Conservation (phyloP, 2,888 invertebrate species). For the Amiota mariae region DNA sequence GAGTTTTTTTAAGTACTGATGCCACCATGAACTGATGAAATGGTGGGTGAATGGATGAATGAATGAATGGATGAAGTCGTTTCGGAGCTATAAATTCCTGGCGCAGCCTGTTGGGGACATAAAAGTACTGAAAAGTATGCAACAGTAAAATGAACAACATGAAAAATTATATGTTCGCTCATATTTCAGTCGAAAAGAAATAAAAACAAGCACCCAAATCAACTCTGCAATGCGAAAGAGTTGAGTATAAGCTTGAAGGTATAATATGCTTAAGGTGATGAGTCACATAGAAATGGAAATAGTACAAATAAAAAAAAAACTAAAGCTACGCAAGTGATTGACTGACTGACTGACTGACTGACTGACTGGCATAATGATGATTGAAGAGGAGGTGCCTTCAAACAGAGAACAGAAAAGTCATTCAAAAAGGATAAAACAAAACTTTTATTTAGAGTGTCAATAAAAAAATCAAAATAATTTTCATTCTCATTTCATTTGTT, state of each 20-base stretch:
- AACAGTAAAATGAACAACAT: background rate
- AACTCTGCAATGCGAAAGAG: no score
- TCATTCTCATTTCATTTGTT: background rate
- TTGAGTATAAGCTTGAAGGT: no score
- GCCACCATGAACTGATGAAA: no score
- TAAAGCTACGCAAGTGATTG: background rate
- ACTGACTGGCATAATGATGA: no score
- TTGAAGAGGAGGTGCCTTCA: no score
- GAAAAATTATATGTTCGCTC: constrained; percentile 31
- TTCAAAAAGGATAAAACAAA: no score
- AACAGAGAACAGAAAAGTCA: no score
- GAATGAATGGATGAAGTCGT: no score
- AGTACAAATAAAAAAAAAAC: constrained; percentile 11
- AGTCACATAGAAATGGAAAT: constrained; percentile 6
- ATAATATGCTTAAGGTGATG: no score
- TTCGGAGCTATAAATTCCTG: constrained; percentile 53
- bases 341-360: no score
- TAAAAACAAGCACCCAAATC: constrained; percentile 15
- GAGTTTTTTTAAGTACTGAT: no score
- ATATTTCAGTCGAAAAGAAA: constrained; percentile 1
- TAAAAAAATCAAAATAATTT: constrained; percentile 61
- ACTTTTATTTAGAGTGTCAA: constrained; percentile 11
- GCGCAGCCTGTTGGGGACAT: constrained; percentile 64
- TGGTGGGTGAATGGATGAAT: no score
- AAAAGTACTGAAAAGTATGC: constrained; percentile 43